These are phyloP conservation scores for Gymnosoma rotundatum DNA, from an alignment of 2,888 invertebrate genomes.

Conservation along the genomic window DNA sequence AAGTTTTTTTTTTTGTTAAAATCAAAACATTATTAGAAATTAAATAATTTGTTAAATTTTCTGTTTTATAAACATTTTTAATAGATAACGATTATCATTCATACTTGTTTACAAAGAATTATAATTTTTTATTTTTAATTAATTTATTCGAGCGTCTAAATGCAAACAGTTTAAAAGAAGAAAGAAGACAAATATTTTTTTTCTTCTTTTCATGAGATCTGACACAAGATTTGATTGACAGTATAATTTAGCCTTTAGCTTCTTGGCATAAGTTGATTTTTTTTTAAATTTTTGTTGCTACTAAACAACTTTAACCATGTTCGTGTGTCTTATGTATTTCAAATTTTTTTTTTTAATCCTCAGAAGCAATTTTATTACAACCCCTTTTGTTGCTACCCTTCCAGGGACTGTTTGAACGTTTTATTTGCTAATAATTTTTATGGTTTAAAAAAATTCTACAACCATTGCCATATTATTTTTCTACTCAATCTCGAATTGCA, in stretches of 20 bases:
- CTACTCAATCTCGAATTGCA: constrained; percentile 39
- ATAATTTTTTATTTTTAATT: neutral
- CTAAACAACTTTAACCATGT: constrained; percentile 12
- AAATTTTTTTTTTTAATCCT: constrained; percentile 14
- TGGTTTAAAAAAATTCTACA: neutral
- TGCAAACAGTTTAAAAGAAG: neutral
- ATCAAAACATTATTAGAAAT: too few species aligned
- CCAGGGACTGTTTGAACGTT: neutral
- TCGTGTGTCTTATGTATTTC: constrained; percentile 1
- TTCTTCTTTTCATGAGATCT: neutral
- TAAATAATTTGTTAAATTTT: neutral
- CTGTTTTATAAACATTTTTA: neutral
- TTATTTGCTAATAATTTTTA: constrained; percentile 9
- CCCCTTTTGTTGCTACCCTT: neutral
- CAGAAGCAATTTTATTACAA: neutral
- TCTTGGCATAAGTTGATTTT: constrained; percentile 32
- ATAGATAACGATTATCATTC: neutral
- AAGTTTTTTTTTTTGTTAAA: too few species aligned
- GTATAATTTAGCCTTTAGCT: constrained; percentile 61
- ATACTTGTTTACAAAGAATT: neutral
- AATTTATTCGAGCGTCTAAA: neutral
- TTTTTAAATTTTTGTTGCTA: neutral
- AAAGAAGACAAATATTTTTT: neutral
- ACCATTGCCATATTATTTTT: constrained; percentile 20
- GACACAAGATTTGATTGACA: constrained; percentile 54